Percentiles rank a stretch among this genome's conserved stretches.
phyloP scores from a whole-genome alignment of 2,113 vertebrate species.

The Lagopus leucura region DNA sequence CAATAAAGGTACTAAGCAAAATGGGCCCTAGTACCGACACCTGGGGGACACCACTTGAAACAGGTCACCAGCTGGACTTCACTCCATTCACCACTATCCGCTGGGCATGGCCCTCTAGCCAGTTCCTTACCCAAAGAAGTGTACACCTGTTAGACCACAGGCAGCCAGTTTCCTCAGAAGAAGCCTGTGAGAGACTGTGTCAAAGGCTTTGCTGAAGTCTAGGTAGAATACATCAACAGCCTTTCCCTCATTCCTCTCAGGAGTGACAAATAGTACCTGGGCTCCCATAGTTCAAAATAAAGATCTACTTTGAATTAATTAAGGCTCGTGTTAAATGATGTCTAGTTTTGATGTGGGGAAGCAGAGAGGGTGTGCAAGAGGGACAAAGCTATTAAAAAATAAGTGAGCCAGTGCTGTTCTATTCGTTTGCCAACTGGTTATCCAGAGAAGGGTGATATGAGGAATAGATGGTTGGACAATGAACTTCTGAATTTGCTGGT shows the following conservation, averaged over 20 bases:
- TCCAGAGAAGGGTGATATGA: not conserved
- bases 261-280: not conserved
- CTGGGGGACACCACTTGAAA: too few species aligned
- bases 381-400: not conserved
- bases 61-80: too few species aligned
- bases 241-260: not conserved
- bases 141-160: too few species aligned
- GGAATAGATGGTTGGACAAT: not conserved
- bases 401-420: not conserved
- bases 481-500: not conserved
- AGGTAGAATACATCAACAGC: too few species aligned
- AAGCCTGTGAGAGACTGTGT: too few species aligned
- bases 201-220: too few species aligned
- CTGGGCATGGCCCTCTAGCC: too few species aligned
- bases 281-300: not conserved
- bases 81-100: too few species aligned
- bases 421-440: not conserved
- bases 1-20: too few species aligned
- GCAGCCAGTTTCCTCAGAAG: too few species aligned
- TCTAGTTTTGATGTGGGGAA: not conserved
- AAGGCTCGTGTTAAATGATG: not conserved
- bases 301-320: not conserved
- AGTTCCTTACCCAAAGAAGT: too few species aligned
- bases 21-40: too few species aligned
- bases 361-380: not conserved